A percentile compares a stretch with the other conserved stretches of the same genome.
phyloP scores from a whole-genome alignment of 2,888 invertebrate genomes.

The Synanthedon myopaeformis region DNA sequence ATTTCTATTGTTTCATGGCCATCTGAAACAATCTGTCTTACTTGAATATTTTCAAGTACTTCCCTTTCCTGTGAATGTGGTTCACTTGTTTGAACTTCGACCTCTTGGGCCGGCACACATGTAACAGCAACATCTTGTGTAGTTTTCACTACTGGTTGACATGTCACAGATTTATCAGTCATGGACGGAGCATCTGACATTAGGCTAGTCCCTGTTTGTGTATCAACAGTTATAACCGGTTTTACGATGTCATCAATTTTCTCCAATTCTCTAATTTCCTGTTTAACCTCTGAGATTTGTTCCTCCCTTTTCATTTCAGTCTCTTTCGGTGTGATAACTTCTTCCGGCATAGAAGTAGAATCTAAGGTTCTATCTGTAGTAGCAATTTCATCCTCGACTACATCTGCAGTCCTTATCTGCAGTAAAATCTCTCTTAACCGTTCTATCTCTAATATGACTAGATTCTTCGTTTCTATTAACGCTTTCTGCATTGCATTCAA shows the following conservation, averaged over 20 bases:
- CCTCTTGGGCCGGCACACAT: slow-evolving; percentile 67
- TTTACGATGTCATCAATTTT: slow-evolving; percentile 20
- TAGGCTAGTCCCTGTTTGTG: slow-evolving; percentile 76
- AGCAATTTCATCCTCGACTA: slow-evolving; percentile 58
- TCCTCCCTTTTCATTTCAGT: slow-evolving; percentile 11
- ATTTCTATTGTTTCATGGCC: slow-evolving; percentile 80
- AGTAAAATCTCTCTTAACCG: slow-evolving; percentile 59
- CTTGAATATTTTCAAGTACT: slow-evolving; percentile 73
- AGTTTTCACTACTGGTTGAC: slow-evolving; percentile 37
- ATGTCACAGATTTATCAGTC: slow-evolving; percentile 53
- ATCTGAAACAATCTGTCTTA: slow-evolving; percentile 73
- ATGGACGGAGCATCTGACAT: slow-evolving; percentile 50
- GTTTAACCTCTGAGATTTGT: slow-evolving; percentile 11
- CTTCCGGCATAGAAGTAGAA: slow-evolving; percentile 79
- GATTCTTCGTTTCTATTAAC: slow-evolving; percentile 72
- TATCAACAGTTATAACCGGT: slow-evolving; percentile 59
- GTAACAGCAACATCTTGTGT: slow-evolving; percentile 65
- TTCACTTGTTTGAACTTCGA: slow-evolving; percentile 74
- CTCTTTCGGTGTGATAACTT: slow-evolving; percentile 63
- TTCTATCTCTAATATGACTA: slow-evolving; percentile 72
- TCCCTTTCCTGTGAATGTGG: slow-evolving; percentile 58
- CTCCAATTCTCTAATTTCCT: slow-evolving; percentile 14
- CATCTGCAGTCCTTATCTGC: slow-evolving; percentile 42
- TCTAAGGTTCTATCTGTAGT: slow-evolving; percentile 75
- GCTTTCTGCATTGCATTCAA: slow-evolving; percentile 67